Evolutionary conservation across 2,113 vertebrate genomes (phyloP).

Genomic region (Leptocoma aspasia): DNA sequence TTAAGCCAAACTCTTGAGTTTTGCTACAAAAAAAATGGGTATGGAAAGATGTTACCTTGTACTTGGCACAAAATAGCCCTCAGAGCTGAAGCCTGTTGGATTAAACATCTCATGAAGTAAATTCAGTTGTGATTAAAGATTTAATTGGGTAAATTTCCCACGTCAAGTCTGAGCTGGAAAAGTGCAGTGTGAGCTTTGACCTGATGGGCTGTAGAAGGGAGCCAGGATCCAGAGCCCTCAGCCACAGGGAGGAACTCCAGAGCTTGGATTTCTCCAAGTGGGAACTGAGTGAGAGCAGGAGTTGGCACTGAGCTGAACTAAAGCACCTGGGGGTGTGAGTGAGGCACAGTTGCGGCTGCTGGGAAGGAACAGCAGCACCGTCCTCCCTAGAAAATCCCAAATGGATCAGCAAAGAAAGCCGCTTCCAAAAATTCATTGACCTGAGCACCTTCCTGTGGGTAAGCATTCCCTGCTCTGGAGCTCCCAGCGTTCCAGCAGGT

Average conservation of each 20-base stretch:
- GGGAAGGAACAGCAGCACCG: fast-evolving
- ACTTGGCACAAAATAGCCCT: not conserved
- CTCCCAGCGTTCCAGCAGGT: fast-evolving
- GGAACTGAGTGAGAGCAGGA: fast-evolving
- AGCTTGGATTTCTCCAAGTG: fast-evolving
- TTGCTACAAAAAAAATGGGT: not conserved
- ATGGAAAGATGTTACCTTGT: not conserved
- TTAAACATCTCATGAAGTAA: not conserved
- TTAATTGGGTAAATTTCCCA: not conserved
- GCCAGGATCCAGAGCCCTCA: not conserved
- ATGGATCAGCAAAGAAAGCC: fast-evolving
- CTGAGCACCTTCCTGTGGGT: fast-evolving
- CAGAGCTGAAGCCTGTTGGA: not conserved
- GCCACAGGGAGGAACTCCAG: not conserved
- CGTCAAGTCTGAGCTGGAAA: not conserved
- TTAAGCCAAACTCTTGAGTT: not conserved
- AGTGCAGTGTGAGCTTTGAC: not conserved
- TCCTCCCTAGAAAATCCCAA: not conserved
- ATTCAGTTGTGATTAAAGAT: not conserved
- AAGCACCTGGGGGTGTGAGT: fast-evolving
- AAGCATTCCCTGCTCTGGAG: fast-evolving
- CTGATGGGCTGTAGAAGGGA: not conserved
- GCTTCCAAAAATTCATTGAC: fast-evolving
- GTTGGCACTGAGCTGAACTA: not conserved
- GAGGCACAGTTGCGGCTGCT: not conserved